Evolutionary conservation across 2,113 vertebrate genomes (phyloP), one percentile per base, ranked within the genome.

Genomic region (Polypterus bichir): DNA sequence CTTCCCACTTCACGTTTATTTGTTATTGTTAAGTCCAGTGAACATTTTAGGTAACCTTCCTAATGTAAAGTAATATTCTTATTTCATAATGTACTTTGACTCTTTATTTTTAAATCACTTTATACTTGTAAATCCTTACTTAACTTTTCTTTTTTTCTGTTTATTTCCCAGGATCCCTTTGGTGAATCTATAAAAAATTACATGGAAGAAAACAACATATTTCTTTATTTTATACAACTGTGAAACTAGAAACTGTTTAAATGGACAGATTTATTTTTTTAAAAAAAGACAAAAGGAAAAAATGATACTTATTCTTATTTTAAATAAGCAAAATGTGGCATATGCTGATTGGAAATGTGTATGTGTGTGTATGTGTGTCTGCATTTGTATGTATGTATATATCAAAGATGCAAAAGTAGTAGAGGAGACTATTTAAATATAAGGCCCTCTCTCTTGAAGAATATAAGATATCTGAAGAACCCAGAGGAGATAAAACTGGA

Each of bases 181-280:
- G 90, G 91, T 89, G 84, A 89, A 89, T 83, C 85, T 90, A 81
- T 89, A 84, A 84, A 86, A 78, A 81, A 76, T 78, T 71, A 79
- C 79, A 77, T 70, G 66, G 10, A 48, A 10, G 61, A 54, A 57
- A 57, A 57, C 56, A 53, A 73, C 58, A 75, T 71, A 81, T 82
- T 84, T 77, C 72, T 83, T 77, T 71, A 81, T 87, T 89, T 88
- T 86, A 86, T 89, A 83, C 85, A 86, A 89, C 81, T 75, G 77
- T 70, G 83, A 86, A 86, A 81, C 84, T 86, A 80, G 72, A 81
- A 87, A 86, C 89, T 83, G 81, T 88, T 79, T 79, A 81, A 77
- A 82, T 81, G 89, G 92, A 92, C 88, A 95, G 89, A 88, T 97
- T 89, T 97, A 97, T 97, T 98, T 98, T 97, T 98, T 85, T 97